A percentile compares a stretch with the other conserved stretches of the same genome.
phyloP scores from a whole-genome alignment of 2,888 invertebrate species.

The Meiosimyza platycephala region DNA sequence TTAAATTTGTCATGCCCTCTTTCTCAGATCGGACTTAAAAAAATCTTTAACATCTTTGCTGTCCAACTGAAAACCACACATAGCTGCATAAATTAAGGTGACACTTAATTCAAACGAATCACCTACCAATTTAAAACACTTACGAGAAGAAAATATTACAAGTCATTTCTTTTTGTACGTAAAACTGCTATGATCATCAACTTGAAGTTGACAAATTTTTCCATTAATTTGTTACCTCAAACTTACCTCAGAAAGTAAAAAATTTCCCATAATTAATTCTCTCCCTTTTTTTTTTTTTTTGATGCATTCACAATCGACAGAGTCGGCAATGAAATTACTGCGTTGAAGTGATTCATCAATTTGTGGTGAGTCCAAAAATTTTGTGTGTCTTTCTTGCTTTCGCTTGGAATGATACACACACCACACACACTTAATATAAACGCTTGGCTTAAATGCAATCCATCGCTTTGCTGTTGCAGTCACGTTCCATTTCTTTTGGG shows the following conservation, averaged over 20 bases:
- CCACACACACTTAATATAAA: background rate
- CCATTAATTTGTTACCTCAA: slow-evolving; percentile 32
- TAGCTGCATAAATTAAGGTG: background rate
- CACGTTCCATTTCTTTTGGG: slow-evolving; percentile 53
- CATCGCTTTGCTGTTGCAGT: slow-evolving; percentile 47
- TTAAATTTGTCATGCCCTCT: no score
- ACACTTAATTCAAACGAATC: no score
- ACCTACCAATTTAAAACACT: no score
- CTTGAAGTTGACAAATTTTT: slow-evolving; percentile 39
- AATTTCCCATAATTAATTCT: slow-evolving; percentile 36
- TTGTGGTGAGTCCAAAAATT: background rate
- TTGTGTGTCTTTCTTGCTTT: slow-evolving; percentile 24
- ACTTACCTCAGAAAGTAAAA: background rate
- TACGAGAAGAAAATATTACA: background rate
- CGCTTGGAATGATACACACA: slow-evolving; percentile 8
- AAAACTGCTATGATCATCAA: background rate
- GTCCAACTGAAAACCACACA: background rate
- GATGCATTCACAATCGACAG: slow-evolving; percentile 36
- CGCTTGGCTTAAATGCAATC: slow-evolving; percentile 43
- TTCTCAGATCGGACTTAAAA: background rate
- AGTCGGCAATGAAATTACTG: slow-evolving; percentile 39
- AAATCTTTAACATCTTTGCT: background rate
- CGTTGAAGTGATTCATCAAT: background rate
- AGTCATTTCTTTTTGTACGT: background rate
- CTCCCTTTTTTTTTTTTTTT: slow-evolving; percentile 35